Percentiles rank a stretch among this genome's conserved stretches.
Evolutionary conservation across 2,113 vertebrate genomes (phyloP).

Genomic region (Peucedramus taeniatus): DNA sequence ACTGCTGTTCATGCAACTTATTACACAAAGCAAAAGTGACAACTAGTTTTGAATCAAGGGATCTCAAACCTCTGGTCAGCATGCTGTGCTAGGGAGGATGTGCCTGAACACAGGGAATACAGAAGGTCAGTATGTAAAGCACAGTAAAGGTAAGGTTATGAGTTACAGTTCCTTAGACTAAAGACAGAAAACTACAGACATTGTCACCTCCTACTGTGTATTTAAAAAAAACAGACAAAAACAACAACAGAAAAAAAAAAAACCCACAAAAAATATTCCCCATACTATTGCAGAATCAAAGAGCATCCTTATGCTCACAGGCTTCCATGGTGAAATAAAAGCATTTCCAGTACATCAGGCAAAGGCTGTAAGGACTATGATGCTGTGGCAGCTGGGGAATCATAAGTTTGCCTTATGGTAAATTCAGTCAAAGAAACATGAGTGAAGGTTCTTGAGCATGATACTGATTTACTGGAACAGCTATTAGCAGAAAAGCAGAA

Average conservation of each 20-base stretch:
- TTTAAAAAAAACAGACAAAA: neutral
- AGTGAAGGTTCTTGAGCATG: neutral
- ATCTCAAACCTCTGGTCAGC: neutral
- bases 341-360: neutral
- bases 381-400: neutral
- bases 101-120: neutral
- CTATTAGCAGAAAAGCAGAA: neutral
- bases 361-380: neutral
- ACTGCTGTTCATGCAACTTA: constrained; percentile 58
- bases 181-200: neutral
- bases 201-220: neutral
- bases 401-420: neutral
- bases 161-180: neutral
- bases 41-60: neutral
- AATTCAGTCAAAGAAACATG: neutral
- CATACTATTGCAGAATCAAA: neutral
- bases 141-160: neutral
- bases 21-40: neutral
- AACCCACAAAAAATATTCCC: neutral
- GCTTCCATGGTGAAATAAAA: neutral
- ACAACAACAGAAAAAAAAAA: neutral
- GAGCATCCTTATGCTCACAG: neutral
- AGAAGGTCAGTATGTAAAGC: neutral
- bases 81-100: neutral
- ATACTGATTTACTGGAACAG: neutral